phyloP scores from a whole-genome alignment of 2,888 invertebrate genomes.

The Hypselothyrea guttata region DNA sequence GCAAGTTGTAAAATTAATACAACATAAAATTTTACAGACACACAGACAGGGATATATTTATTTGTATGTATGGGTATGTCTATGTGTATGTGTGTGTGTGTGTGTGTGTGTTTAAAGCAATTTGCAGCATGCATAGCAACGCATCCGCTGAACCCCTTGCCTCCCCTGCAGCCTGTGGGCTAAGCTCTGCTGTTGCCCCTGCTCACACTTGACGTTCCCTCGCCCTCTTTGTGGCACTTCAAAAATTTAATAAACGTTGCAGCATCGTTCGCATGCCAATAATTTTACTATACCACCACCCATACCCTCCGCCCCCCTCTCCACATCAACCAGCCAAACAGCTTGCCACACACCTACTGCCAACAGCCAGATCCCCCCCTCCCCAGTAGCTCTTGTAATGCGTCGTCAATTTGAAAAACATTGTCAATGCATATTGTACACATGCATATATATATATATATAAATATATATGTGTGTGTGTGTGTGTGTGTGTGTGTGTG shows the following conservation, averaged over 20 bases:
- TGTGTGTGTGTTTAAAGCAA: conserved; percentile 19
- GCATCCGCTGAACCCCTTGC: conserved; percentile 7
- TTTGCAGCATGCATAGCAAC: conserved; percentile 26
- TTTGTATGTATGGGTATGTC: conserved; percentile 7
- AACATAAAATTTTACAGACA: conserved; percentile 52
- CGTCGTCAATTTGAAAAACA: conserved; percentile 70
- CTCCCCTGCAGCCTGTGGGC: neutral
- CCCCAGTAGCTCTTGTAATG: conserved; percentile 20
- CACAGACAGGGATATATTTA: conserved; percentile 11
- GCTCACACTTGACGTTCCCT: conserved; percentile 13
- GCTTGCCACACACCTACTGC: neutral
- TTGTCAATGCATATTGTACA: conserved; percentile 64
- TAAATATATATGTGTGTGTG: conserved; percentile 4
- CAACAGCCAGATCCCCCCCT: neutral
- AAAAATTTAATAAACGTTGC: conserved; percentile 77
- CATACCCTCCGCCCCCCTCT: conserved; percentile 1
- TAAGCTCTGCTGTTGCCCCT: neutral
- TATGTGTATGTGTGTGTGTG: conserved; percentile 17
- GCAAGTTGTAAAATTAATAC: conserved; percentile 72
- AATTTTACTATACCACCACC: conserved; percentile 50
- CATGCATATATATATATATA: conserved; percentile 9
- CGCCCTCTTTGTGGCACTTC: conserved; percentile 59
- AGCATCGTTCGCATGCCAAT: conserved; percentile 76
- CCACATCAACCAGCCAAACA: neutral
- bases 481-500: conserved; percentile 19